Evolutionary conservation across 1,140 invertebrate genomes (phyloP).

Genomic region (Caenorhabditis elegans): WBcel235 BX284604.4:3864501-3865000

Average conservation of each 20-base stretch:
- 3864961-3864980: slow-evolving; percentile 34
- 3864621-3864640: not conserved
- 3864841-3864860: slow-evolving; percentile 36
- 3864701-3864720: no score
- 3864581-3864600: slow-evolving; percentile 42
- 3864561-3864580: slow-evolving; percentile 38
- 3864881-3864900: slow-evolving; percentile 30
- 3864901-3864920: not conserved
- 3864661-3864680: no score
- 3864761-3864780: no score
- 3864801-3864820: slow-evolving; percentile 33
- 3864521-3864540: slow-evolving; percentile 34
- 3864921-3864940: not conserved
- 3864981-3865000: slow-evolving; percentile 18
- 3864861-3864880: slow-evolving; percentile 28
- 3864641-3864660: no score
- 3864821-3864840: slow-evolving; percentile 21
- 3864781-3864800: no score
- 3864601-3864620: not conserved
- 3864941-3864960: slow-evolving; percentile 26
- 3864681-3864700: no score
- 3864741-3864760: no score
- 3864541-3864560: slow-evolving; percentile 34
- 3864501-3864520: slow-evolving; percentile 39
- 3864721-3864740: no score